phyloP scores from a whole-genome alignment of 2,113 vertebrate genomes.

The Prietella phreatophila region DNA sequence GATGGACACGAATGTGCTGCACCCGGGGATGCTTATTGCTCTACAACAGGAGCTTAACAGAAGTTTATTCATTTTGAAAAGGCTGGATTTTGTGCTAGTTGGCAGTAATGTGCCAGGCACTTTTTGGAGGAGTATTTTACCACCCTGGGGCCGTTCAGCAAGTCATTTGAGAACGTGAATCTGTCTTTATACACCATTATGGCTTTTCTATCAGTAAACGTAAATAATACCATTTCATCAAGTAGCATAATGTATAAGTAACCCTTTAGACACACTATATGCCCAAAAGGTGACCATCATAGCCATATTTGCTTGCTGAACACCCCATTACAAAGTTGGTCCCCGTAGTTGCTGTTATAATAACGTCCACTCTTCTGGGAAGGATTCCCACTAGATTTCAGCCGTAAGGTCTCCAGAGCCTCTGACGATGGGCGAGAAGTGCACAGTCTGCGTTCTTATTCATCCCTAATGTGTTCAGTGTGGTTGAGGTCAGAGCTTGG shows the following conservation, averaged over 20 bases:
- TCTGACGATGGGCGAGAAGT: not conserved
- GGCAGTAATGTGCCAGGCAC: not conserved
- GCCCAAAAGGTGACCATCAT: not conserved
- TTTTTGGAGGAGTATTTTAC: not conserved
- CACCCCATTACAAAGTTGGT: not conserved
- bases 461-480: not conserved
- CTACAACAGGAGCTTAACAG: not conserved
- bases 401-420: not conserved
- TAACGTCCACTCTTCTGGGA: not conserved
- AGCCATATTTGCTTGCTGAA: not conserved
- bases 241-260: not conserved
- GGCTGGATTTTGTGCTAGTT: not conserved
- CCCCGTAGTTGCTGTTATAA: not conserved
- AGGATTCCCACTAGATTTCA: not conserved
- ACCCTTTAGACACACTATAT: not conserved
- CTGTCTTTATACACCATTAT: not conserved
- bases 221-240: not conserved
- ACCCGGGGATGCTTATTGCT: no score
- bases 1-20: no score
- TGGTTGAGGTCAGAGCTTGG: not conserved
- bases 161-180: not conserved
- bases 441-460: not conserved
- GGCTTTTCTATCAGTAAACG: not conserved
- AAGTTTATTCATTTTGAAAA: not conserved
- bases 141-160: not conserved